phyloP scores from a whole-genome alignment of 2,888 invertebrate species.

The Trissoscelio sp. region DNA sequence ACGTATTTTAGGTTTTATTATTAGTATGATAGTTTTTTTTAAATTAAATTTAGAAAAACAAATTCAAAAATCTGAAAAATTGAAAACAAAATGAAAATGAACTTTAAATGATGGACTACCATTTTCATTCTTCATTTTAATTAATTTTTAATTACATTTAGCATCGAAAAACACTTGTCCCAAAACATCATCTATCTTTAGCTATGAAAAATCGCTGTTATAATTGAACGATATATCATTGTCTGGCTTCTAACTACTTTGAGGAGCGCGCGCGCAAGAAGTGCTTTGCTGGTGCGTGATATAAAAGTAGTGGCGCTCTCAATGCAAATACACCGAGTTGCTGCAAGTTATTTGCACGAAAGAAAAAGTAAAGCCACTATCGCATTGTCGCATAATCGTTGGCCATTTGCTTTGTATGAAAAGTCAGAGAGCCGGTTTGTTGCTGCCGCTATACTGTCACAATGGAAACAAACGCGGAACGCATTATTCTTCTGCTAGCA shows the following conservation, averaged over 20 bases:
- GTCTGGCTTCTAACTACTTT: slow-evolving; percentile 3
- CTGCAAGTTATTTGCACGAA: slow-evolving; percentile 54
- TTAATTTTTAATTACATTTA: not conserved
- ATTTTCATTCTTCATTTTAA: not conserved
- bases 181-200: not conserved
- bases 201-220: slow-evolving; percentile 16
- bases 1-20: too few relatives aligned
- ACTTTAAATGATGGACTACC: too few relatives aligned
- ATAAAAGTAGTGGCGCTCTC: slow-evolving; percentile 4
- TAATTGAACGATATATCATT: slow-evolving; percentile 35
- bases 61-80: too few relatives aligned
- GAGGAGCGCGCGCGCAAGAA: slow-evolving; percentile 16
- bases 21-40: too few relatives aligned
- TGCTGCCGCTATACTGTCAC: slow-evolving; percentile 14
- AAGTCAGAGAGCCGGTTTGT: slow-evolving; percentile 44
- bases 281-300: not conserved
- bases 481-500: slow-evolving; percentile 61
- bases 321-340: slow-evolving; percentile 46
- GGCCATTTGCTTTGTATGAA: slow-evolving; percentile 63
- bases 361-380: slow-evolving; percentile 49
- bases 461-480: slow-evolving; percentile 47
- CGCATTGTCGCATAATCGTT: slow-evolving; percentile 60
- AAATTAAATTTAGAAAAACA: too few relatives aligned
- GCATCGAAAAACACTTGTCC: slow-evolving; percentile 9
- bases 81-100: too few relatives aligned